A percentile compares a stretch with the other conserved stretches of the same genome.
Conservation (phyloP, 2,113 vertebrate genomes). For the Triplophysa rosa region DNA sequence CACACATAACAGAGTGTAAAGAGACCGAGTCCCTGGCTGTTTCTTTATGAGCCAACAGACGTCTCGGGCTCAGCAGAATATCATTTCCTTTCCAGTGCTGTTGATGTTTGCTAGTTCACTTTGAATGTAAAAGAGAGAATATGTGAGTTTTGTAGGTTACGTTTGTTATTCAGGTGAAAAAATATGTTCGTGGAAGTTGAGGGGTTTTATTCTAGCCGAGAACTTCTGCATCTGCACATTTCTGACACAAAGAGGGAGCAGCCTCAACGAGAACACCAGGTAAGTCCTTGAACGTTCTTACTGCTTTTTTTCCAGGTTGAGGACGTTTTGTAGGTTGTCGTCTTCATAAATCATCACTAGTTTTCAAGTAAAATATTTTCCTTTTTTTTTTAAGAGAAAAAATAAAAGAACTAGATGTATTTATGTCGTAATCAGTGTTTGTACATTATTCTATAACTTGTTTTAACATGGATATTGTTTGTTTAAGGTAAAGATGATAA, state of each 20-base stretch:
- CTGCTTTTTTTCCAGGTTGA: neutral
- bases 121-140: neutral
- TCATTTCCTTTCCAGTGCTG: slow-evolving; percentile 17
- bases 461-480: neutral
- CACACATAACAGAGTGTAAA: slow-evolving; percentile 19
- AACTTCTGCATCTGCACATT: slow-evolving; percentile 2
- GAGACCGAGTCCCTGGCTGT: neutral
- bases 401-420: neutral
- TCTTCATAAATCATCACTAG: no score
- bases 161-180: neutral
- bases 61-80: slow-evolving; percentile 20
- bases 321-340: no score
- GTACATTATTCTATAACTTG: no score
- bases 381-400: neutral
- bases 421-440: neutral
- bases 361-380: neutral
- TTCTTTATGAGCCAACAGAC: neutral
- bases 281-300: slow-evolving; percentile 14
- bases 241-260: neutral
- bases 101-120: neutral
- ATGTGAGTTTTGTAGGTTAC: neutral
- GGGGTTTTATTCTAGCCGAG: neutral
- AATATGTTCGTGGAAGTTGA: neutral
- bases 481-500: neutral
- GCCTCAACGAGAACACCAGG: neutral